phyloP scores from a whole-genome alignment of 2,113 vertebrate species.

The Kryptolebias marmoratus region DNA sequence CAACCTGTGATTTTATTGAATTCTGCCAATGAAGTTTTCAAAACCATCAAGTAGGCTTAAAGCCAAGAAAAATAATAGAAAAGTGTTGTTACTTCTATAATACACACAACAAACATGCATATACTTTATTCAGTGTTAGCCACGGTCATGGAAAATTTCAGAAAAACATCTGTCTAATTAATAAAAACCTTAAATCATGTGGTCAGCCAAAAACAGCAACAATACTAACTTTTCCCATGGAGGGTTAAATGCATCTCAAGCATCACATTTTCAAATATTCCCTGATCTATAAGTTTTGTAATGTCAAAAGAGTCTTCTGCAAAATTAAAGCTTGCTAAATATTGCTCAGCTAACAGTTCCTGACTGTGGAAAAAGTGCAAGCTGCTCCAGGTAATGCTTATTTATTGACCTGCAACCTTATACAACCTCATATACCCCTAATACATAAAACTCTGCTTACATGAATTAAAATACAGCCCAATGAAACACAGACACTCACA shows the following conservation, averaged over 20 bases:
- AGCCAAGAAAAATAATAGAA: neutral
- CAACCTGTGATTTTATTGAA: slow-evolving; percentile 17
- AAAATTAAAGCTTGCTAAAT: neutral
- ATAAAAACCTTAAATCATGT: neutral
- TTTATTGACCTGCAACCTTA: neutral
- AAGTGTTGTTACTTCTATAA: neutral
- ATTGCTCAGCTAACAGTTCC: neutral
- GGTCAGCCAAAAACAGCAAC: neutral
- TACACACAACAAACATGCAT: neutral
- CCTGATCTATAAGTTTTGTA: neutral
- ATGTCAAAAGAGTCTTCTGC: neutral
- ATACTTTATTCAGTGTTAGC: neutral
- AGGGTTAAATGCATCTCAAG: neutral
- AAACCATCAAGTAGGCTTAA: slow-evolving; percentile 19
- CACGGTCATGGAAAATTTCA: neutral
- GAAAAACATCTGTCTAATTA: neutral
- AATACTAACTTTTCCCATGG: neutral
- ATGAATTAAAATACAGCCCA: neutral
- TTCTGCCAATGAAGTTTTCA: slow-evolving; percentile 12
- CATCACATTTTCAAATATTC: neutral
- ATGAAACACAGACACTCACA: neutral
- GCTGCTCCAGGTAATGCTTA: neutral
- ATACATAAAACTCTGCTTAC: neutral
- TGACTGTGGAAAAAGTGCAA: neutral
- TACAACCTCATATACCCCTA: neutral